Base-by-base conservation (phyloP, 1,140 invertebrate genomes). In the Rhopalosiphum maidis region DNA sequence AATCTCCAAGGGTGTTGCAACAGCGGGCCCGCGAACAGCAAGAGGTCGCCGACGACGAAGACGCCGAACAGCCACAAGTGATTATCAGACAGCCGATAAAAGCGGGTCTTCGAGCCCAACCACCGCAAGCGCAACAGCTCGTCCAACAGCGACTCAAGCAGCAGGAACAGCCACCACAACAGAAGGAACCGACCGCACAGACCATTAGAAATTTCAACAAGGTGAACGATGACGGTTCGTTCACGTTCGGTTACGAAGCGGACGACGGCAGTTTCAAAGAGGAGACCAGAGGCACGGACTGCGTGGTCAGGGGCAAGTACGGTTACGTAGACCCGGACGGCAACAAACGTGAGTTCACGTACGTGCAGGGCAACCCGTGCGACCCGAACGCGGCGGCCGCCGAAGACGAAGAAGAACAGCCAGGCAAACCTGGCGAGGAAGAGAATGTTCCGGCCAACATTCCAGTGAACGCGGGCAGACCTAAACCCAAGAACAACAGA, bases 191-290 rank as follows among this genome's bases (percentile, higher is more conserved):
- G 23, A 97, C 97, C 11, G 97, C 97, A 0, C 97, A 97, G 95
- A 97, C 97, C 3, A 97, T 97, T 94, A 95, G 97, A 77, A 97
- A 97, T 94, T 97, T 97, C 95, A 97, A 97, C 95, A 97, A 97
- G 95, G 96, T 97, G 5, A 98, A 98, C 94, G 97, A 97, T 94
- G 97, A 98, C 94, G 98, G 98, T 41, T 97, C 97, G 87, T 98
- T 98, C 95, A 98, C 97, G 30, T 98, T 98, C 95, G 97, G 97
- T 48, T 98, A 98, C 95, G 97, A 98, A 95, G 97, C 97, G 3
- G 98, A 97, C 22, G 97, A 98, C 94, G 98, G 98, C n/a, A 97
- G 97, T 35, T 98, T 98, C 96, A 98, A 98, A 94, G 97, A 98
- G 95, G 98, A 98, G 95, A 98, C 97, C 2, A 95, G 97, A 93